phyloP scores from a whole-genome alignment of 2,113 vertebrate species.

The Chamaetylas fuelleborni region DNA sequence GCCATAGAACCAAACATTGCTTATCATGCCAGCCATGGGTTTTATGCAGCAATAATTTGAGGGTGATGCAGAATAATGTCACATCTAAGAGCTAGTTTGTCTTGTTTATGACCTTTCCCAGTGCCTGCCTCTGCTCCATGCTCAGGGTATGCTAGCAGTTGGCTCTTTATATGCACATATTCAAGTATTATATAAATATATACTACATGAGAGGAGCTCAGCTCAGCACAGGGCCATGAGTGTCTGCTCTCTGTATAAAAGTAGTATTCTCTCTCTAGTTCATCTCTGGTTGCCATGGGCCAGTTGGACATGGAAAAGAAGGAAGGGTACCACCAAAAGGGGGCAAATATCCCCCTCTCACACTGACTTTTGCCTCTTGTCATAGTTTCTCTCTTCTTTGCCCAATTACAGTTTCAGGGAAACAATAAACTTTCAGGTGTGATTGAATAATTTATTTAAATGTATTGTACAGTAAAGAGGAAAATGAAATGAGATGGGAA shows the following conservation, averaged over 20 bases:
- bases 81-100: neutral
- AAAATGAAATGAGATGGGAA: neutral
- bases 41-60: neutral
- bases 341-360: neutral
- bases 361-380: neutral
- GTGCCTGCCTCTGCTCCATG: neutral
- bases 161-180: neutral
- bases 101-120: neutral
- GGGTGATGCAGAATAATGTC: neutral
- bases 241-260: neutral
- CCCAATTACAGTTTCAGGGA: neutral
- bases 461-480: neutral
- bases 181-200: no score
- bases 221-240: accelerated
- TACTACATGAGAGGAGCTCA: no score
- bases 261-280: neutral
- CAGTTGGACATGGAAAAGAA: neutral
- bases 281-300: neutral
- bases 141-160: neutral
- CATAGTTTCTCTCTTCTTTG: neutral
- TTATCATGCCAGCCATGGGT: neutral
- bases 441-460: neutral
- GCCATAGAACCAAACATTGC: accelerated
- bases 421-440: neutral
- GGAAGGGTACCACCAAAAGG: neutral